Conservation (phyloP, 2,888 invertebrate species). For the Achlya flavicornis region DNA sequence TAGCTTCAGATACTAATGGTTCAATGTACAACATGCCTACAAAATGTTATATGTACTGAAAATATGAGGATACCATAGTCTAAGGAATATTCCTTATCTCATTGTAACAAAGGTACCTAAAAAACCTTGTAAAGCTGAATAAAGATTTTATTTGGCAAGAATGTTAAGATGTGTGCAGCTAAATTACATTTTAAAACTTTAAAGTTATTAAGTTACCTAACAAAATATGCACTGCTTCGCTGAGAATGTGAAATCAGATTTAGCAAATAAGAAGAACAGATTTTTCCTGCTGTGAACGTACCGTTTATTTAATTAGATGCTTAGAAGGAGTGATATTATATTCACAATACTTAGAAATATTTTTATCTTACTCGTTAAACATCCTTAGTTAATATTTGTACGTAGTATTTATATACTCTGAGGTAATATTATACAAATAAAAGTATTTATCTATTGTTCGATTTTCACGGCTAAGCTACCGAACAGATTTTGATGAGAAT, state of each 20-base stretch:
- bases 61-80: neutral
- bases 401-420: too few species aligned
- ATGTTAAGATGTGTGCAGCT: neutral
- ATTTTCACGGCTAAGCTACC: too few species aligned
- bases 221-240: neutral
- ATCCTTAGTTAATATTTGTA: too few species aligned
- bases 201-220: neutral
- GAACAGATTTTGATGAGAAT: too few species aligned
- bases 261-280: neutral
- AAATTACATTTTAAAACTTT: neutral
- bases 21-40: conserved; percentile 46
- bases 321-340: neutral
- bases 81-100: neutral
- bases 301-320: neutral
- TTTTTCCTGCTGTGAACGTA: neutral
- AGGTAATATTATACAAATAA: too few species aligned
- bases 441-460: too few species aligned
- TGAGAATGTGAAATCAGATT: neutral
- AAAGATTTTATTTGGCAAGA: neutral
- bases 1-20: conserved; percentile 51
- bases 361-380: too few species aligned
- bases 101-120: too few species aligned
- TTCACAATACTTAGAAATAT: too few species aligned
- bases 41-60: conserved; percentile 15
- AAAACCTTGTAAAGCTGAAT: conserved; percentile 2